Evolutionary conservation across 2,797 vertebrate species (phyloP).

Genomic region (Alca torda): DNA sequence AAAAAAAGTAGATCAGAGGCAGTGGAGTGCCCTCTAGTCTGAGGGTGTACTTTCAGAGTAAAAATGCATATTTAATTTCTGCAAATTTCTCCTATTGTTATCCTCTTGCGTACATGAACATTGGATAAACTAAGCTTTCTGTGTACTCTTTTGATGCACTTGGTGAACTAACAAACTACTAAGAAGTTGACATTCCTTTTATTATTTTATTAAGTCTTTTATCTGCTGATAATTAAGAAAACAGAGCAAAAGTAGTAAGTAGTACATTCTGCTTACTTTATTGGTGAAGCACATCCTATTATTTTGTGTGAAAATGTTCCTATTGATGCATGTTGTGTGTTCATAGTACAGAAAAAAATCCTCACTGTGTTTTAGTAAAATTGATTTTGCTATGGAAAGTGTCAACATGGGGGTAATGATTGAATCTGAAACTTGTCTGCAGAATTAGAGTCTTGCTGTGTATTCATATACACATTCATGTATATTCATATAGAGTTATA

Average conservation of each 20-base stretch:
- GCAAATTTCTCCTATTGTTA: background rate
- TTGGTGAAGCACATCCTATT: background rate
- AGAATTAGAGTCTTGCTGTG: background rate
- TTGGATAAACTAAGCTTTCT: background rate
- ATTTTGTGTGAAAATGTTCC: background rate
- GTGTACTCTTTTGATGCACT: background rate
- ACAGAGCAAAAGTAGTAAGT: background rate
- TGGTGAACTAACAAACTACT: constrained; percentile 9
- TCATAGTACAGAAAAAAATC: background rate
- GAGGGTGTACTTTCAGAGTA: background rate
- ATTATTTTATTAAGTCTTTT: background rate
- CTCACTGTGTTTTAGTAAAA: background rate
- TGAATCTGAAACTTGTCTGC: constrained; percentile 26
- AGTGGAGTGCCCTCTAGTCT: background rate
- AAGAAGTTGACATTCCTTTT: background rate
- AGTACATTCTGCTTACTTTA: background rate
- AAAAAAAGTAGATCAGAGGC: background rate
- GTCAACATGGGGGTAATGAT: constrained; percentile 29
- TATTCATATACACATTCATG: background rate
- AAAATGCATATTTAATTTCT: background rate
- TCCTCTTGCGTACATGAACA: background rate
- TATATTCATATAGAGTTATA: background rate
- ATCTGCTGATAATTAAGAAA: background rate
- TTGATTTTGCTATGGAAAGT: constrained; percentile 41
- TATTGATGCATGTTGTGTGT: background rate